Percentiles rank a stretch among this genome's conserved stretches.
phyloP scores from a whole-genome alignment of 2,888 invertebrate species.

The Ligdia adustata region DNA sequence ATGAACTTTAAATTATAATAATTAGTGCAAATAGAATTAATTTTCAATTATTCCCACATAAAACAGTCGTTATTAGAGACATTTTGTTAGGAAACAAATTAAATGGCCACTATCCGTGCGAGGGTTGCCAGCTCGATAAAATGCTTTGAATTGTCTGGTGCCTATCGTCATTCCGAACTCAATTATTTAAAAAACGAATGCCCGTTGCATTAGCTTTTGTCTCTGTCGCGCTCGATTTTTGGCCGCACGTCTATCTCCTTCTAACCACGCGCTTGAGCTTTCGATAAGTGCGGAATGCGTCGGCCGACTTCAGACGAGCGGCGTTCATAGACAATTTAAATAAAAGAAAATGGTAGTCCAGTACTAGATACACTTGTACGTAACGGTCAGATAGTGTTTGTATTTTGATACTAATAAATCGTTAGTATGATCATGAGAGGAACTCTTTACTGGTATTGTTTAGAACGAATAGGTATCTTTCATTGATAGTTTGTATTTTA shows the following conservation, averaged over 20 bases:
- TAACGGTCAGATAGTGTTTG: too few relatives aligned
- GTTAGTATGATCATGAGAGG: too few relatives aligned
- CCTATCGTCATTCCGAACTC: constrained; percentile 80
- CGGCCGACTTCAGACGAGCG: constrained; percentile 81
- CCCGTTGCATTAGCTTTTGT: constrained; percentile 59
- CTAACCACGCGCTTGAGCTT: constrained; percentile 65
- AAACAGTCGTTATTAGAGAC: constrained; percentile 14
- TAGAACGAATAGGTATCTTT: too few relatives aligned
- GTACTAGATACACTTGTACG: constrained; percentile 61
- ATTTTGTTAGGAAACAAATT: constrained; percentile 69
- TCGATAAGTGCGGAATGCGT: constrained; percentile 80
- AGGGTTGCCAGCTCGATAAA: constrained; percentile 77
- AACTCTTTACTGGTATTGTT: too few relatives aligned
- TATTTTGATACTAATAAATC: too few relatives aligned
- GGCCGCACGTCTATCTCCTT: constrained; percentile 56
- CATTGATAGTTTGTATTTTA: too few relatives aligned
- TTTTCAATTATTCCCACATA: constrained; percentile 6
- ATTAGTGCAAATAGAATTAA: background rate
- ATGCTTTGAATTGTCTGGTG: constrained; percentile 73
- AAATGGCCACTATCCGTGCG: constrained; percentile 69
- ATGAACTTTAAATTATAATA: constrained; percentile 1
- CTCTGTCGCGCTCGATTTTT: constrained; percentile 63
- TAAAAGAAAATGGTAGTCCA: constrained; percentile 78
- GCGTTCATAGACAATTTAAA: constrained; percentile 82
- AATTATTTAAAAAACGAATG: constrained; percentile 81